Evolutionary conservation across 2,888 invertebrate species (phyloP), one percentile per base, ranked within the genome.

Genomic region (Xestia c-nigrum): DNA sequence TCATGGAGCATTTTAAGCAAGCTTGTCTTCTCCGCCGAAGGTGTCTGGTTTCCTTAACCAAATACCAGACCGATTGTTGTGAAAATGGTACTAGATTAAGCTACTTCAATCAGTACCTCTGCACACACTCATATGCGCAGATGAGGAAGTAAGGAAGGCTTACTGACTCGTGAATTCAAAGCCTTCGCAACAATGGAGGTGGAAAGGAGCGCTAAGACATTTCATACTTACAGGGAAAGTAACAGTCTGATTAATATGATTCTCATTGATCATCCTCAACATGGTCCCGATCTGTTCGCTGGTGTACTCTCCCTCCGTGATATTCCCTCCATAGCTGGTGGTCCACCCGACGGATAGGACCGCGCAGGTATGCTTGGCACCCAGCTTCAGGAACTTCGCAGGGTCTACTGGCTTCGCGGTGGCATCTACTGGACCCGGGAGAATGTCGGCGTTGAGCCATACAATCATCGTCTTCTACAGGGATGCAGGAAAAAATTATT

Each of bases 391-490:
- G 94, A 99, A 99, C 78, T 91, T 88, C 6, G 90, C 92, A 0
- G 98, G 94, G 90, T 98, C 97, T 0, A 99, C 98, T 0, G 98
- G 98, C 64, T 90, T 92, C 0, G 95, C 91, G 21, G 92, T 90
- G 5, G 95, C 96, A 14, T 98, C 97, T 0, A 98, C 97, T 0
- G 99, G 99, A 0, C 99, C 99, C 0, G 95, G 91, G 1, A 98
- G 94, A 84, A 99, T 98, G 93, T 99, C 99, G 0, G 99, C 99
- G 93, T 99, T 99, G 76, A 99, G 93, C 98, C 98, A 99, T 6
- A 99, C 92, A 0, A 99, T 99, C 89, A 97, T 98, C 0, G 94
- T 95, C 98, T 64, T n/a, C 43, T 16, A 16, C 14, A 9, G 9
- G 46, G 43, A 24, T 7, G 43, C 3, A 43, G 14, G 43, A 64